Evolutionary conservation across 2,113 vertebrate genomes (phyloP), one percentile per base, ranked within the genome.

Genomic region (Phyllopteryx taeniolatus): DNA sequence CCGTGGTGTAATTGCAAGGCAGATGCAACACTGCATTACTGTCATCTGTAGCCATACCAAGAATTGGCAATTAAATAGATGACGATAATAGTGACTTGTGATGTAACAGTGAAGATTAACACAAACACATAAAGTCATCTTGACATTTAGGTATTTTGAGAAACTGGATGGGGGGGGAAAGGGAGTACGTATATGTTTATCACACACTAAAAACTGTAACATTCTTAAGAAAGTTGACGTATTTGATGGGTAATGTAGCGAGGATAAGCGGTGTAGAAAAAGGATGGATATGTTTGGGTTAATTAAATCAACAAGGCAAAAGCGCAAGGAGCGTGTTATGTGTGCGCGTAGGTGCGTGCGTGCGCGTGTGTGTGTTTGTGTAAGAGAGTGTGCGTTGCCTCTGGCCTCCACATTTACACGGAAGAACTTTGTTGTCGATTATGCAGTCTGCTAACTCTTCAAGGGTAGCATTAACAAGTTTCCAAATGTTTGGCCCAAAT

Each of bases 1-100:
- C 70, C 22, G 10, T 14, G 43, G 20, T 63, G 15, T 76, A 67
- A 72, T 67, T 27, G 64, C 15, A 56, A 43, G 42, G 72, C 77
- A 83, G 60, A 63, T 68, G 70, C 35, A 44, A 43, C 4, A 9
- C 49, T 33, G 31, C 35, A 66, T 14, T 19, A 64, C 17, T 31
- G 4, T 15, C 35, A 35, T 19, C 12, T 44, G 59, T 43, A 42
- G 44, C 13, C 67, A 54, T 17, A 33, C 43, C 27, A 31, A 66
- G 20, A 12, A 69, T 13, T 43, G 7, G 0, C 65, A 33, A 6
- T 33, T 17, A 9, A 12, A 56, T 61, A 49, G 9, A 64, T 44
- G 62, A 43, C 39, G n/a, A 10, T 63, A 19, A 42, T 63, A 10
- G 8, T 59, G 4, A 31, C 13, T 14, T 8, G 2, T 14, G 5